Percentiles rank a stretch among this genome's conserved stretches.
phyloP scores from a whole-genome alignment of 2,113 vertebrate genomes.

The Aptenodytes forsteri region DNA sequence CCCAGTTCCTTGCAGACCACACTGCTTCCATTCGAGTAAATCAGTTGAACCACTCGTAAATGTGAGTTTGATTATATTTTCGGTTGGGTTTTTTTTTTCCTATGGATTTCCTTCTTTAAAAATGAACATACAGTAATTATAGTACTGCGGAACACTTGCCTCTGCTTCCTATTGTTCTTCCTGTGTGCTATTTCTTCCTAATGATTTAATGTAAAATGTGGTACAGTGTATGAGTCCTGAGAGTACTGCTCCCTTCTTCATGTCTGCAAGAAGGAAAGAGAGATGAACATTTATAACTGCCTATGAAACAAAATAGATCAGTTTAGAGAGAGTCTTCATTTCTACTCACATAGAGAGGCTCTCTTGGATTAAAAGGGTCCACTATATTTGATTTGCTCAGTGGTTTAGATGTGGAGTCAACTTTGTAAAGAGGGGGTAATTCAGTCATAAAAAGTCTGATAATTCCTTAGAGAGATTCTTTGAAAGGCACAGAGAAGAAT shows the following conservation, averaged over 20 bases:
- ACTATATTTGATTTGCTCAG: neutral
- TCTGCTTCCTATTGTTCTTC: neutral
- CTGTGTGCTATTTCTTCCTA: neutral
- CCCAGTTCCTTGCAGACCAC: neutral
- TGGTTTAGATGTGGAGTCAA: neutral
- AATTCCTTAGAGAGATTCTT: neutral
- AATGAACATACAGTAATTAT: neutral
- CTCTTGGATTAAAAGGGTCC: slow-evolving; percentile 4
- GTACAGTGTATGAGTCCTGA: neutral
- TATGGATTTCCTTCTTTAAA: neutral
- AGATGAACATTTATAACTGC: neutral
- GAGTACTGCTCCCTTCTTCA: neutral
- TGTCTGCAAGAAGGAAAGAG: neutral
- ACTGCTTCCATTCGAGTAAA: neutral
- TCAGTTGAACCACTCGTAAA: neutral
- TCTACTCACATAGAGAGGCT: neutral
- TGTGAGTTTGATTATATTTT: neutral
- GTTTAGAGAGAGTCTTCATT: neutral
- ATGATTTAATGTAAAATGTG: neutral
- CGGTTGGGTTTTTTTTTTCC: neutral
- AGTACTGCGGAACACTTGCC: neutral
- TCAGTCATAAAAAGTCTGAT: neutral
- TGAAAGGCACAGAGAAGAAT: neutral
- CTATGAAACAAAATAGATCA: neutral
- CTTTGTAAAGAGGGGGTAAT: neutral